Evolutionary conservation across 2,113 vertebrate genomes (phyloP).

Genomic region (Perccottus glenii): DNA sequence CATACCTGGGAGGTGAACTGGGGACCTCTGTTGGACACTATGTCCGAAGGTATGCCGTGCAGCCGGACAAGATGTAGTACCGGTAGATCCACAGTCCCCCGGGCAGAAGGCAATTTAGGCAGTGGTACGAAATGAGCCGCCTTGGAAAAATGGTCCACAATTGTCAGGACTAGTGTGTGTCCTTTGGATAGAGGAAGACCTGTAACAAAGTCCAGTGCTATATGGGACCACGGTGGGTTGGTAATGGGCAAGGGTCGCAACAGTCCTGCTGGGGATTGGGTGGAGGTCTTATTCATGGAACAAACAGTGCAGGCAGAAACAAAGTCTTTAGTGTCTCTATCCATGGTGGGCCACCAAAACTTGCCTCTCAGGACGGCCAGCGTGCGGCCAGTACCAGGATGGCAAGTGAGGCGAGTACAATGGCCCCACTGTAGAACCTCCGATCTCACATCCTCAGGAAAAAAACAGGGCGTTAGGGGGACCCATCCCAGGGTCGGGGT

Average conservation of each 20-base stretch:
- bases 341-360: background rate
- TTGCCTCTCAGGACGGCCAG: background rate
- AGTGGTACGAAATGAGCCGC: background rate
- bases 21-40: background rate
- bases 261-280: background rate
- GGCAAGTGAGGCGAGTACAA: too few relatives aligned
- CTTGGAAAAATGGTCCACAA: background rate
- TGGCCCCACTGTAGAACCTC: too few relatives aligned
- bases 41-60: background rate
- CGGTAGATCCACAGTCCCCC: background rate
- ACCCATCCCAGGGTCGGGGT: too few relatives aligned
- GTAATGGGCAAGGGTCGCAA: background rate
- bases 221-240: background rate
- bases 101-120: background rate
- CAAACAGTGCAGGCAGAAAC: background rate
- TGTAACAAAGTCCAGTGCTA: background rate
- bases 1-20: background rate
- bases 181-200: background rate
- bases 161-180: background rate
- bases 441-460: too few relatives aligned
- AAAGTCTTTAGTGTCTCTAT: background rate
- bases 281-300: background rate
- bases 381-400: background rate
- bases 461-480: too few relatives aligned
- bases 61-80: too few relatives aligned